Base-by-base conservation (phyloP, 2,113 vertebrate genomes). In the Gopherus flavomarginatus region DNA sequence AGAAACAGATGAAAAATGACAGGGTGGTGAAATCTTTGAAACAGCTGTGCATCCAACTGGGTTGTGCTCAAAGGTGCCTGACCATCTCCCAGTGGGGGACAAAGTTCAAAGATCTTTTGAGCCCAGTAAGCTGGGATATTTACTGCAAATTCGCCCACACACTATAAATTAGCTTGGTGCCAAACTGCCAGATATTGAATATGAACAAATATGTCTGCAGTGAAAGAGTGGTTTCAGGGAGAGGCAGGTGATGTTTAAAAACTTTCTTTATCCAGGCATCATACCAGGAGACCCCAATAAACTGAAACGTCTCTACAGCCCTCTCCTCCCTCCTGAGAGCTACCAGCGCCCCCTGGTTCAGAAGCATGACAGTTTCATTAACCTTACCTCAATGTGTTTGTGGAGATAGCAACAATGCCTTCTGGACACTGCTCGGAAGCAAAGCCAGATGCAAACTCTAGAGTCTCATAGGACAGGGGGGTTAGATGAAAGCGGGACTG, bases 391-490 rank as follows among this genome's bases (percentile, higher is more conserved):
- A 99, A 91, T 0, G 99, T 99, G 97, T 99, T 99, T 86, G 99
- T 99, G 92, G 99, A 99, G 97, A 99, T 99, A 97, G 99, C 99
- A 57, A 99, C 99, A 6, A 99, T 99, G 87, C 99, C 99, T 97
- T 99, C 99, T 1, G 99, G 99, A 90, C 99, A 99, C 94, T 99
- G 99, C 94, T 99, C 99, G 0, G 99, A 99, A 22, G 99, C 99
- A 26, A 99, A 99, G 56, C 99, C 99, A 38, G 99, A 99, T 0
- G 99, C 99, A 81, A 99, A 99, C 95, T 99, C 99, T 95, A 99
- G 97, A 0, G 99, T 99, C 95, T 99, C 99, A 0, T 99, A 99
- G 1, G 99, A 99, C 52, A 99, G 95, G 0, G 99, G 99, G 2
- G 99, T 99, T 90, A 99, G 97, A 95, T 99, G 99, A 98, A 99